Evolutionary conservation across 2,113 vertebrate genomes (phyloP), one percentile per base, ranked within the genome.

Genomic region (Hystrix cristata): DNA sequence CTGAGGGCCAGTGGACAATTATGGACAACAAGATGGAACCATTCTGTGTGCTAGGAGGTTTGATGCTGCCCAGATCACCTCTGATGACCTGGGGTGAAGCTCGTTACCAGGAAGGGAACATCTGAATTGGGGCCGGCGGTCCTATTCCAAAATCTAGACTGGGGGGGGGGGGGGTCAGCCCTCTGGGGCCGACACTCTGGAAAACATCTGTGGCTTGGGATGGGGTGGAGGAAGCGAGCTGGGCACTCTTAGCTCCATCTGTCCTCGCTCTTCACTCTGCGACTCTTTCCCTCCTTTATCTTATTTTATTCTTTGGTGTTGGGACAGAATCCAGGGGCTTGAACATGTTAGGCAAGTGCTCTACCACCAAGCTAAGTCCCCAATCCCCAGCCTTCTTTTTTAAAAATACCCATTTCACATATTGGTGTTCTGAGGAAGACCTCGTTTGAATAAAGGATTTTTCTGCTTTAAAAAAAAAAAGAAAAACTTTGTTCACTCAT

Each of bases 1-100:
- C 98, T 0, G 98, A 98, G 69, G 99, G 99, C 5, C 99, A 99
- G 84, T 99, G 99, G 99, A 99, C 99, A 11, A 99, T 99, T 94
- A 99, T 98, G 69, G 99, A 99, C 98, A 99, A 99, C 90, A 99
- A 99, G 31, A 48, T 18, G 38, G 15, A 79, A 25, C 27, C 31
- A 34, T 92, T 83, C 51, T 92, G 6, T 94, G 15, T 84, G 69
- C 21, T 85, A 6, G 71, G 82, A 86, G 60, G 60, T 88, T 88
- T 71, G 74, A 69, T 78, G 80, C 46, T 65, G 34, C 59, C 55
- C 76, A 48, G 78, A 69, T 67, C 48, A 82, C 79, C 82, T 72
- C 53, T 62, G 31, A 48, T 53, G 38, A 79, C 69, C 69, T 67
- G 48, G 43, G 21, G 8, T 27, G 25, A 90, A 90, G 69, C 84